phyloP scores from a whole-genome alignment of 2,888 invertebrate genomes.

The Tipula lateralis region DNA sequence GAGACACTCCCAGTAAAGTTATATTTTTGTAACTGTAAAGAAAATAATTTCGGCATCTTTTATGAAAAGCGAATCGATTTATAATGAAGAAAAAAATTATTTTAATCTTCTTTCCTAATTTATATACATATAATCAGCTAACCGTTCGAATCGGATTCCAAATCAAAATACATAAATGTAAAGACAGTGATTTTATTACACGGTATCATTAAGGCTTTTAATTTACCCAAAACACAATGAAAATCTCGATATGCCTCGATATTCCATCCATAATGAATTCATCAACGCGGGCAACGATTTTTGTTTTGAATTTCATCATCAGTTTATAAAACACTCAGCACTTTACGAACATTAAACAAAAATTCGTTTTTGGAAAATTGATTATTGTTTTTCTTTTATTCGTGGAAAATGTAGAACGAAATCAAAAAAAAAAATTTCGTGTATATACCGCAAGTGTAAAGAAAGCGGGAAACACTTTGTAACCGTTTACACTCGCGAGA shows the following conservation, averaged over 20 bases:
- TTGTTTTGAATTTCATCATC: background rate
- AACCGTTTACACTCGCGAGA: background rate
- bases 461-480: background rate
- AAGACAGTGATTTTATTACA: background rate
- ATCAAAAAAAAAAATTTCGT: background rate
- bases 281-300: background rate
- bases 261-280: background rate
- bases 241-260: background rate
- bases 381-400: background rate
- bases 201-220: background rate
- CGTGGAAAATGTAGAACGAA: background rate
- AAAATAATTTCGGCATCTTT: too few species aligned
- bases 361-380: background rate
- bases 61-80: too few species aligned
- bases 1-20: too few species aligned
- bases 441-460: too few species aligned
- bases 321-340: background rate
- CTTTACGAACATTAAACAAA: background rate
- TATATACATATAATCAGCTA: too few species aligned
- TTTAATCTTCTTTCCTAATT: too few species aligned
- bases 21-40: too few species aligned
- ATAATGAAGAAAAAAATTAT: too few species aligned
- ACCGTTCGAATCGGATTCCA: too few species aligned
- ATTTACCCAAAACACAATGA: background rate
- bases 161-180: background rate